These are phyloP conservation scores for Chanos chanos DNA, from an alignment of 2,797 vertebrate species.

Conservation along the genomic window DNA sequence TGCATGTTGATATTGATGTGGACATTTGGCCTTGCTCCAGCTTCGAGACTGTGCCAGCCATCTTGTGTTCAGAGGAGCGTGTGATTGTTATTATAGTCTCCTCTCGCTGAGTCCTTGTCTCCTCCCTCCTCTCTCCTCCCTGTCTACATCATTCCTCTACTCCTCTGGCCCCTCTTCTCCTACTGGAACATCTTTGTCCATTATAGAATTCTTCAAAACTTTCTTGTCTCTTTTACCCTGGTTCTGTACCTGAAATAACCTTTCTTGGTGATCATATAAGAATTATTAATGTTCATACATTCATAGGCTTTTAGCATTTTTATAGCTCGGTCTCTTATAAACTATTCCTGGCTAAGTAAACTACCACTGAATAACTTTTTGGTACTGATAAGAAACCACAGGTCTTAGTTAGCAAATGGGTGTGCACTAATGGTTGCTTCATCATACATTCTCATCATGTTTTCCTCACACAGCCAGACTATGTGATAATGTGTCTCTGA, in stretches of 20 bases:
- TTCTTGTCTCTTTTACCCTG: background rate
- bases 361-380: too few species aligned
- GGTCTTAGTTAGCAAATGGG: too few species aligned
- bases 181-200: too few species aligned
- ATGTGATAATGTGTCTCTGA: background rate
- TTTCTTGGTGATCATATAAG: too few species aligned
- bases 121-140: background rate
- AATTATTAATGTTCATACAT: too few species aligned
- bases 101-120: background rate
- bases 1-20: slow-evolving; percentile 20
- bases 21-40: slow-evolving; percentile 44
- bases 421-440: background rate
- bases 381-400: too few species aligned
- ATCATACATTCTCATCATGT: too few species aligned
- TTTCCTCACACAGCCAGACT: background rate
- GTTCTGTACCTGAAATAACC: background rate
- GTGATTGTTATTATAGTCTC: slow-evolving; percentile 23
- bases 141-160: background rate
- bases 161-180: background rate
- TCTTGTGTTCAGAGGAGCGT: slow-evolving; percentile 24
- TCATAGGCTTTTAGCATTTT: too few species aligned
- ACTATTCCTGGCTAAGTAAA: too few species aligned
- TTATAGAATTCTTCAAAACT: too few species aligned
- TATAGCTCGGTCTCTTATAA: too few species aligned
- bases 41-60: slow-evolving; percentile 8